Percentiles rank a stretch among this genome's conserved stretches.
phyloP scores from a whole-genome alignment of 2,797 vertebrate species.

The Phylloscopus collybita region DNA sequence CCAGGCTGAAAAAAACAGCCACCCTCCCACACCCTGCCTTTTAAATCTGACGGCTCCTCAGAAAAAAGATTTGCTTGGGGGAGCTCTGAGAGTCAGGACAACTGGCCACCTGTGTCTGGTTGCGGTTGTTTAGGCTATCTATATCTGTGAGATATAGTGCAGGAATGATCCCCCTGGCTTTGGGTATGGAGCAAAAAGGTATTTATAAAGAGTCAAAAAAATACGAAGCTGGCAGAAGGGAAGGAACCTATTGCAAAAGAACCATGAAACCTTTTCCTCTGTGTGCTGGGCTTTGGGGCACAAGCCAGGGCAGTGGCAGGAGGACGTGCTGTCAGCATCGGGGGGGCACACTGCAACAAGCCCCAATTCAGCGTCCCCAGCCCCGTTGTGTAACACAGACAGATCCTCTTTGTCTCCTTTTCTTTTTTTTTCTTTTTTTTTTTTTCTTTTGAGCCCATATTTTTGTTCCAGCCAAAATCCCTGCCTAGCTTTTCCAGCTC shows the following conservation, averaged over 20 bases:
- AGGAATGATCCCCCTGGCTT: background rate
- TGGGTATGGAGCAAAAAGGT: background rate
- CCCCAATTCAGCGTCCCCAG: background rate
- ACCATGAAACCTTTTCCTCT: background rate
- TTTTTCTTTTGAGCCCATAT: background rate
- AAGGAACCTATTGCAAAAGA: constrained; percentile 1
- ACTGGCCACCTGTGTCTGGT: background rate
- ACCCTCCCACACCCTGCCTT: background rate
- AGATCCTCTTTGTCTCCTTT: constrained; percentile 38
- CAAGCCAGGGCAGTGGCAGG: background rate
- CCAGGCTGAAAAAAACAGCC: background rate
- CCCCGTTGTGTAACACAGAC: background rate
- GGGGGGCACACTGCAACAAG: background rate
- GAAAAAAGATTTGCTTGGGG: background rate
- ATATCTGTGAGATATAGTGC: accelerated
- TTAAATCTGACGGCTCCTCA: background rate
- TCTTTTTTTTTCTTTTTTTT: background rate
- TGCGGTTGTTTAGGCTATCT: accelerated
- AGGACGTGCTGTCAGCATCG: background rate
- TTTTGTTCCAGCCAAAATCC: background rate
- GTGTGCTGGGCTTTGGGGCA: background rate
- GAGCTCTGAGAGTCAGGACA: background rate
- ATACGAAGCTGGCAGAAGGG: background rate
- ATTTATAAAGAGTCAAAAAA: background rate
- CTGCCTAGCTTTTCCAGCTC: constrained; percentile 18